These are phyloP conservation scores for Atractosteus spatula DNA, from an alignment of 2,113 vertebrate genomes.

Conservation along the genomic window DNA sequence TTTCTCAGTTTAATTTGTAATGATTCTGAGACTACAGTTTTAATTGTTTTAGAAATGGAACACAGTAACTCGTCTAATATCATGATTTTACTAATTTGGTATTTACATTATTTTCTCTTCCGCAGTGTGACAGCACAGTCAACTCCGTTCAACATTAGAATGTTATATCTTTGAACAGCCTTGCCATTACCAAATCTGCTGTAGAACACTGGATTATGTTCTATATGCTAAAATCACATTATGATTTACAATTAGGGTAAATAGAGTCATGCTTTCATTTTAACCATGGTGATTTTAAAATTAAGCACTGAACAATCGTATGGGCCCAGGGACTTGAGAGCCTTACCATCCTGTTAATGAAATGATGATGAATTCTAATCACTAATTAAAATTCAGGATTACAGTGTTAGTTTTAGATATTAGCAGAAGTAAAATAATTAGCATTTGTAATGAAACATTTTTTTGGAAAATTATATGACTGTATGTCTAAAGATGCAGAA, in stretches of 20 bases:
- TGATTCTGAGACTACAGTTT: no score
- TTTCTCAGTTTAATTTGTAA: no score
- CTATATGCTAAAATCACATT: slow-evolving; percentile 27
- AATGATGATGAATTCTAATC: slow-evolving; percentile 80
- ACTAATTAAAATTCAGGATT: slow-evolving; percentile 82
- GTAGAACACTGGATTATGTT: slow-evolving; percentile 24
- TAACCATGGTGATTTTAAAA: slow-evolving; percentile 36
- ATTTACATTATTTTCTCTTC: no score
- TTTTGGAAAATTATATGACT: slow-evolving; percentile 58
- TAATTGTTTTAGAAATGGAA: no score
- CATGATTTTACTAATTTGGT: no score
- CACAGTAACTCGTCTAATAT: no score
- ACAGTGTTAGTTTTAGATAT: slow-evolving; percentile 71
- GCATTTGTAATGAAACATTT: slow-evolving; percentile 74
- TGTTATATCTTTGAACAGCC: slow-evolving; percentile 39
- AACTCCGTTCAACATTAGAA: slow-evolving; percentile 10
- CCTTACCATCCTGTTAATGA: slow-evolving; percentile 79
- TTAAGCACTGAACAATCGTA: slow-evolving; percentile 56
- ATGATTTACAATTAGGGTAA: slow-evolving; percentile 44
- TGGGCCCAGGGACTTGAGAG: slow-evolving; percentile 69
- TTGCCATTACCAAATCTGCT: slow-evolving; percentile 24
- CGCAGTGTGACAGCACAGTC: no score
- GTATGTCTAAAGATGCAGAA: slow-evolving; percentile 48
- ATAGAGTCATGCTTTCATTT: slow-evolving; percentile 32
- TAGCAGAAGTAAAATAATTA: slow-evolving; percentile 70